These are phyloP conservation scores for Drosophila melanocephala DNA, from an alignment of 2,888 invertebrate genomes.

Conservation along the genomic window DNA sequence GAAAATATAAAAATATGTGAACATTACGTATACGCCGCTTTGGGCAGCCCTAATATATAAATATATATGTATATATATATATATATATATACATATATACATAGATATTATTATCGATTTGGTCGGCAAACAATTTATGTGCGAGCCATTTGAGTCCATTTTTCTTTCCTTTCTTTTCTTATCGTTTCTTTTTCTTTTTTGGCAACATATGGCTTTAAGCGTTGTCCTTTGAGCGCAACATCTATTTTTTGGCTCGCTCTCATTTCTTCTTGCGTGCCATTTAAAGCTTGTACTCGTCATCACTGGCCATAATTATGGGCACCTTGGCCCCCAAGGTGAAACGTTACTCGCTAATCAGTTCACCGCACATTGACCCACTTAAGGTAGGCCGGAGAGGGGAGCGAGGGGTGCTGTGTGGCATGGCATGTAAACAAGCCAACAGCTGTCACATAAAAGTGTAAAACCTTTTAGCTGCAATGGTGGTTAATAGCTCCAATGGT, in stretches of 20 bases:
- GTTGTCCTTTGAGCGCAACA: constrained; percentile 2
- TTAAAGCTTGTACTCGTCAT: constrained; percentile 38
- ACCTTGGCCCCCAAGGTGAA: constrained; percentile 24
- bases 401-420: no score
- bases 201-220: constrained; percentile 49
- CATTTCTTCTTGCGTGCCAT: constrained; percentile 9
- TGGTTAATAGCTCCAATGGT: neutral
- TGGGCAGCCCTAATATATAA: constrained; percentile 19
- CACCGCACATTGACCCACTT: constrained; percentile 78
- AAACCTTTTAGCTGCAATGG: constrained; percentile 48
- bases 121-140: constrained; percentile 39
- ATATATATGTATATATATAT: neutral
- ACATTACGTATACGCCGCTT: constrained; percentile 48
- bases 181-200: neutral
- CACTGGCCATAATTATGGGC: constrained; percentile 43
- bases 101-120: constrained; percentile 50
- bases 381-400: neutral
- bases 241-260: neutral
- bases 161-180: neutral
- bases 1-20: constrained; percentile 42
- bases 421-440: constrained; percentile 54
- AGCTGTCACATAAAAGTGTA: constrained; percentile 52
- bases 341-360: constrained; percentile 71
- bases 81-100: neutral
- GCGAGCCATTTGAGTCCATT: constrained; percentile 18